Conservation (phyloP, 2,888 invertebrate genomes). For the Amphipyra berbera region DNA sequence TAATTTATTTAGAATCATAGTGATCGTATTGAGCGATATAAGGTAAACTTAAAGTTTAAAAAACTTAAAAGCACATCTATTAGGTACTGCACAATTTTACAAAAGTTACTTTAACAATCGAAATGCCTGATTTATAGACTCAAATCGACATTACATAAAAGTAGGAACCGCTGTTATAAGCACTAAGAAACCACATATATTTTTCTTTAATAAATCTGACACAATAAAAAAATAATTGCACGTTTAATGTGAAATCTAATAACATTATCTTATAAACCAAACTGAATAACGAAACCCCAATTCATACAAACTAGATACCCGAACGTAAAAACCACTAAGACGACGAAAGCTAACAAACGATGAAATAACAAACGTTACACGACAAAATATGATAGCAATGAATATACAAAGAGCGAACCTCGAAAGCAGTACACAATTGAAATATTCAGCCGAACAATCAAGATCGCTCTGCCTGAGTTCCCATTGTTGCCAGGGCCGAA, state of each 20-base stretch:
- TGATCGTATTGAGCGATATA: too few species aligned
- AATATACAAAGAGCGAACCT: slow-evolving; percentile 63
- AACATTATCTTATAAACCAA: neutral
- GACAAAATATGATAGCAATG: slow-evolving; percentile 65
- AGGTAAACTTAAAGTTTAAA: too few species aligned
- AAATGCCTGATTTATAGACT: neutral
- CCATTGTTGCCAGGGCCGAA: slow-evolving; percentile 72
- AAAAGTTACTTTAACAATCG: too few species aligned
- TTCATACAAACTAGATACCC: slow-evolving; percentile 35
- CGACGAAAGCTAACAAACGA: slow-evolving; percentile 59
- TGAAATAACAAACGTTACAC: slow-evolving; percentile 63
- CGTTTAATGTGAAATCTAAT: neutral
- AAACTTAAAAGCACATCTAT: neutral
- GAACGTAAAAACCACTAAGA: slow-evolving; percentile 50
- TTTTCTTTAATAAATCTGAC: neutral
- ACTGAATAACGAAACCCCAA: slow-evolving; percentile 9
- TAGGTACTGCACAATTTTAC: too few species aligned
- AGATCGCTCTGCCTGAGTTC: slow-evolving; percentile 71
- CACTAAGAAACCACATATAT: neutral
- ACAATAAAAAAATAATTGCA: neutral
- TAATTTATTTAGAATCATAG: too few species aligned
- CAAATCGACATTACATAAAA: neutral
- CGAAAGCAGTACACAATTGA: slow-evolving; percentile 73
- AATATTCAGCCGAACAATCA: slow-evolving; percentile 75
- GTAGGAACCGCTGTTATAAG: neutral